Percentiles rank a stretch among this genome's conserved stretches.
phyloP scores from a whole-genome alignment of 1,140 invertebrate genomes.

The Protaetia brevitarsis region DNA sequence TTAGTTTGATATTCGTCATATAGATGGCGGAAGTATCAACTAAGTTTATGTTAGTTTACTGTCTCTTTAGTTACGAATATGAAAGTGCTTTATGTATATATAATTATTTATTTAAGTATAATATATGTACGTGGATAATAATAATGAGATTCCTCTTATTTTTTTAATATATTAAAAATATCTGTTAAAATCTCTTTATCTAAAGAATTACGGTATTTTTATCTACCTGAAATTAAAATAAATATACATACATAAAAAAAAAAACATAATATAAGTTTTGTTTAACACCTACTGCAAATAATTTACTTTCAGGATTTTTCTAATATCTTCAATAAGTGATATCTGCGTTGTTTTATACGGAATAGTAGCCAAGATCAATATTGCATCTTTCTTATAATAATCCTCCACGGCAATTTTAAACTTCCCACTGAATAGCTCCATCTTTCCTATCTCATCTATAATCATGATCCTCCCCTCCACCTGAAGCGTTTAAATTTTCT shows the following conservation, averaged over 20 bases:
- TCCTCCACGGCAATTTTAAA: constrained; percentile 51
- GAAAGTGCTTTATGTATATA: too few relatives aligned
- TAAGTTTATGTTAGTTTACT: too few relatives aligned
- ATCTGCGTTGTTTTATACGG: constrained; percentile 45
- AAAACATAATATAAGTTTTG: not conserved
- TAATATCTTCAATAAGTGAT: constrained; percentile 20
- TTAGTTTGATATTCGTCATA: too few relatives aligned
- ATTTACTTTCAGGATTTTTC: not conserved
- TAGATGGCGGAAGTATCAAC: too few relatives aligned
- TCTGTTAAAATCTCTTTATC: not conserved
- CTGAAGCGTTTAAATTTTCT: too few relatives aligned
- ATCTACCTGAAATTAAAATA: not conserved
- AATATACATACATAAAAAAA: not conserved
- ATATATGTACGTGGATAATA: too few relatives aligned
- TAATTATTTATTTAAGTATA: too few relatives aligned
- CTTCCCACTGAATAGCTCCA: constrained; percentile 61
- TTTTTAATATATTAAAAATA: not conserved
- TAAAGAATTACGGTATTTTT: not conserved
- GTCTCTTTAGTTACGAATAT: too few relatives aligned
- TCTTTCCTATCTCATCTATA: constrained; percentile 68
- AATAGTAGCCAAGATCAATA: constrained; percentile 56
- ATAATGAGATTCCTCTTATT: too few relatives aligned
- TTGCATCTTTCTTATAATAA: constrained; percentile 41
- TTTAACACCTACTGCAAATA: constrained; percentile 28
- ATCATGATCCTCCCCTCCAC: constrained; percentile 48